These are phyloP conservation scores for Eufriesea mexicana DNA, from an alignment of 1,140 invertebrate species.

Conservation along the genomic window DNA sequence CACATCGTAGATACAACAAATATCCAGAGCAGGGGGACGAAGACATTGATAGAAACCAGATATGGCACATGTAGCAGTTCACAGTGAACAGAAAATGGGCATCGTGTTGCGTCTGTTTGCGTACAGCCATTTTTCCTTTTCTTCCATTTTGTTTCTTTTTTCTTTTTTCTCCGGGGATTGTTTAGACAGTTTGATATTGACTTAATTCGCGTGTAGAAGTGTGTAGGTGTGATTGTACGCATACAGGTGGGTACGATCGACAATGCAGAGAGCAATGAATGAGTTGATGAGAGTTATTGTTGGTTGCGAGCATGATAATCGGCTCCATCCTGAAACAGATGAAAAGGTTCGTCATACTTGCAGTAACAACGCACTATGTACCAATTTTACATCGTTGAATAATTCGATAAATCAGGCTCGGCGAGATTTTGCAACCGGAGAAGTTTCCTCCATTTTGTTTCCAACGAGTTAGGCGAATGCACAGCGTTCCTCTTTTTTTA, in stretches of 20 bases:
- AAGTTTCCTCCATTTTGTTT: background rate
- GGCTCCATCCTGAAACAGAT: constrained; percentile 81
- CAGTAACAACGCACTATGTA: constrained; percentile 41
- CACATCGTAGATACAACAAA: constrained; percentile 58
- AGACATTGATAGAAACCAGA: constrained; percentile 61
- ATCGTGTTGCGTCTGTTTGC: constrained; percentile 38
- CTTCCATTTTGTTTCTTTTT: background rate
- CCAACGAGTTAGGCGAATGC: no score
- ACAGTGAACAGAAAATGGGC: constrained; percentile 61
- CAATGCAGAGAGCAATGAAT: constrained; percentile 61
- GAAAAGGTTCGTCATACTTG: constrained; percentile 74
- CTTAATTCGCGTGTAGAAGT: background rate
- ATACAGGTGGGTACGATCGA: constrained; percentile 27
- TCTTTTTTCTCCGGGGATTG: background rate
- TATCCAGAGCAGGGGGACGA: constrained; percentile 57
- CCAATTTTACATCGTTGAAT: background rate
- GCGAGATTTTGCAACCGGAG: background rate
- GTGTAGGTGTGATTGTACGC: constrained; percentile 35
- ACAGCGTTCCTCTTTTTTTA: no score
- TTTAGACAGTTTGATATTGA: no score
- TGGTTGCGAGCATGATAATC: constrained; percentile 68
- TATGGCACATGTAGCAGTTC: constrained; percentile 62
- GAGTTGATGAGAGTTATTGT: constrained; percentile 58
- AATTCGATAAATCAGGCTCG: background rate
- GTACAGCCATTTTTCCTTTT: constrained; percentile 22